A percentile compares a stretch with the other conserved stretches of the same genome.
Evolutionary conservation across 2,113 vertebrate species (phyloP).

Genomic region (Delphinapterus leucas): DNA sequence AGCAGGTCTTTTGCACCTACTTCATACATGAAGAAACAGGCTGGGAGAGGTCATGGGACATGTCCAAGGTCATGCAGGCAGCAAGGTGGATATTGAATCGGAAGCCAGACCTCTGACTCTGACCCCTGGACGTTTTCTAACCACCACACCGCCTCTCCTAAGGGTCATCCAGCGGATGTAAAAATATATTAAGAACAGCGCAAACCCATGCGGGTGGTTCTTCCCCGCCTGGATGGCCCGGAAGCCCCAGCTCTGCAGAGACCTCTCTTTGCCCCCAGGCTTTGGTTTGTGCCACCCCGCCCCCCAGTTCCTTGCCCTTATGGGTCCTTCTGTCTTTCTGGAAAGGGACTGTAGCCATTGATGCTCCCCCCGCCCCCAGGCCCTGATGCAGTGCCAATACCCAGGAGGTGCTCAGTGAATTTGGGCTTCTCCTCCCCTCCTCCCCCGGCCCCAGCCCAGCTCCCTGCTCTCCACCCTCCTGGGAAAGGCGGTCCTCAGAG

Average conservation of each 20-base stretch:
- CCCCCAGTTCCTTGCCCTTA: not conserved
- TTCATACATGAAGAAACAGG: not conserved
- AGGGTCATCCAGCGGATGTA: not conserved
- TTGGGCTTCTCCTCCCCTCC: not conserved
- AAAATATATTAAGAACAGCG: not conserved
- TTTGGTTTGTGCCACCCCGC: not conserved
- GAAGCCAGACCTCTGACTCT: not conserved
- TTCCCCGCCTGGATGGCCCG: rapidly evolving
- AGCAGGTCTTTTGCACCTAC: not conserved
- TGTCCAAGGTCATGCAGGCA: not conserved
- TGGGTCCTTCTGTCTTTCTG: not conserved
- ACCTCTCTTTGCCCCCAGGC: not conserved
- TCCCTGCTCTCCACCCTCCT: not conserved
- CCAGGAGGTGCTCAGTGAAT: not conserved
- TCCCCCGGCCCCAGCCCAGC: not conserved
- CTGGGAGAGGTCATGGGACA: not conserved
- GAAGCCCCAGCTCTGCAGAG: not conserved
- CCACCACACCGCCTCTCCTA: not conserved
- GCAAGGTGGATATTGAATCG: not conserved
- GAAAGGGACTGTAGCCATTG: not conserved
- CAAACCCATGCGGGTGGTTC: not conserved
- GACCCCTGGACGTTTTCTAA: not conserved
- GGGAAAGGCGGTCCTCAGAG: not conserved
- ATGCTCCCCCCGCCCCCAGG: rapidly evolving
- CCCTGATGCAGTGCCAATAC: not conserved